Base-by-base conservation (phyloP, 2,888 invertebrate genomes). In the Leptarthrus brevirostris region DNA sequence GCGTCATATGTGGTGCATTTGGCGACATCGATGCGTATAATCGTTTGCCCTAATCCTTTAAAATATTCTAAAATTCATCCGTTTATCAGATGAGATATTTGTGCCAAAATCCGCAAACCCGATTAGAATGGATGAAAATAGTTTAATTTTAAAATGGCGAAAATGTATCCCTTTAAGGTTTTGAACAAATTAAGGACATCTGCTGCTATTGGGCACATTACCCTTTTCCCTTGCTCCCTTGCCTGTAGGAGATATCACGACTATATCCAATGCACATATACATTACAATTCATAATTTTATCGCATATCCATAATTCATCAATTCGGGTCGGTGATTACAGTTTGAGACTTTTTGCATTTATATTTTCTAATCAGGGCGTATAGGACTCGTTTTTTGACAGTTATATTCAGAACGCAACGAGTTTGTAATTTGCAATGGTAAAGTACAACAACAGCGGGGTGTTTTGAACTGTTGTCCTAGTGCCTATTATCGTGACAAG, bases 311-410 rank as follows among this genome's bases (percentile, higher is more conserved):
- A 79, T 77, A 79, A 77, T 78, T 79, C 76, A 79, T 79, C 78
- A 77, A 79, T 79, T 79, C 77, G 77, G 77, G 49, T 77, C 78
- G 79, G 78, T 79, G 79, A 79, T 79, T 79, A 78, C 77, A 75
- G 74, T 73, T 74, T 36, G 20, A 24, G 26, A 54, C n/a, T 71
- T 64, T 64, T 73, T 73, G 49, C 34, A 44, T 54, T 44, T 54
- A 52, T 54, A 54, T 40, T 64, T 64, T 64, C 52, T 18, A 73
- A 53, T 49, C 52, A 64, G 52, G 49, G 22, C 53, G 49, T 30
- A 26, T 14, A 44, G 18, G 14, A 64, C 44, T 64, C 64, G 49
- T 49, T 49, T 49, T 49, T 49, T 16, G 6, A 12, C 49, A 49
- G 49, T 16, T n/a, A n/a, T 56, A 16, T 26, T 20, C 2, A 8